phyloP scores from a whole-genome alignment of 2,797 vertebrate species.

The Sphenopsis melanotis region DNA sequence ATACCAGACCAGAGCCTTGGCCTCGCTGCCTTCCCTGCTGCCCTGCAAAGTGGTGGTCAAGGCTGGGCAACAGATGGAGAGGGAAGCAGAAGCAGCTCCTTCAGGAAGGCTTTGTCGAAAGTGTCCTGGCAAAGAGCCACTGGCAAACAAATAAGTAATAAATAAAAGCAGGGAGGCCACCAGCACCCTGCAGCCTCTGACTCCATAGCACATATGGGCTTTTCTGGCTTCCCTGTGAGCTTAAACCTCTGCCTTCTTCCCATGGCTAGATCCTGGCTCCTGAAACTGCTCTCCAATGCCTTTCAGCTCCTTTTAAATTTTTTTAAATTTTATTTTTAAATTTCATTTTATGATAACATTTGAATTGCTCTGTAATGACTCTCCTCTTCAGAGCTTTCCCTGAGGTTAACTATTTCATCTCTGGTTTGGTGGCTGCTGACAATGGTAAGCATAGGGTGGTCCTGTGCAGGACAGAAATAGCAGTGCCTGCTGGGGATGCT shows the following conservation, averaged over 20 bases:
- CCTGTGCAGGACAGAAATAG: neutral
- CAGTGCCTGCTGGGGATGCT: neutral
- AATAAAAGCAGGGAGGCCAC: neutral
- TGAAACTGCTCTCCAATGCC: neutral
- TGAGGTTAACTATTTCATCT: neutral
- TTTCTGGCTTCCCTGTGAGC: neutral
- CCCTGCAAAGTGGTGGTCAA: neutral
- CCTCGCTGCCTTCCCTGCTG: neutral
- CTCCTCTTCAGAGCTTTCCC: neutral
- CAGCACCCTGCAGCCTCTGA: neutral
- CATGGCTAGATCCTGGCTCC: neutral
- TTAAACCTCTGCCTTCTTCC: neutral
- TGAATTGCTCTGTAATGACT: neutral
- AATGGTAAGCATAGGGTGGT: neutral
- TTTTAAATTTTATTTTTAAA: neutral
- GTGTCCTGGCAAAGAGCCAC: neutral
- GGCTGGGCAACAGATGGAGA: neutral
- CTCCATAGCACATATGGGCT: neutral
- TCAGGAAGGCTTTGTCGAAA: neutral
- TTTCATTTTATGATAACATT: neutral
- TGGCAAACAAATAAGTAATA: conserved; percentile 36
- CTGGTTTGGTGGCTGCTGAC: neutral
- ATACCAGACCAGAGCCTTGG: neutral
- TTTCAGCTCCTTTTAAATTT: neutral
- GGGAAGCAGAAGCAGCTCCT: neutral